Base-by-base conservation (phyloP, 2,113 vertebrate species). In the Megaceryle torquata region DNA sequence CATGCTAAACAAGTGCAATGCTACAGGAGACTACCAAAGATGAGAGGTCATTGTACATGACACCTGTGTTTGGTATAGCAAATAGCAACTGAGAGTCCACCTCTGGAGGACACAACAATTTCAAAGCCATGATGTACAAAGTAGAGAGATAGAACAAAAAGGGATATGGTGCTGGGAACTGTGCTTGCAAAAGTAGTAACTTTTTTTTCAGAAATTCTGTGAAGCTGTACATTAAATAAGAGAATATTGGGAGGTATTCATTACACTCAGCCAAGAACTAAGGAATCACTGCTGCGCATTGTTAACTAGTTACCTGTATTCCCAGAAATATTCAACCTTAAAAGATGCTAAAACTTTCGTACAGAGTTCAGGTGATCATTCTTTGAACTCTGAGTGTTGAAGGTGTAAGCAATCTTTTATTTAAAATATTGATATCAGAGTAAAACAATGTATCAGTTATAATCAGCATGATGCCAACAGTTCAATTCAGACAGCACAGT, bases 41-140 rank as follows among this genome's bases (percentile, higher is more conserved):
- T 28, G 24, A 14, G 0, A 51, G 39, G 28, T 1, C 15, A 43
- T 6, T 63, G 43, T 10, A 76, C 16, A 11, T 1, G 1, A n/a
- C 8, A 60, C 6, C 29, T 22, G 10, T 2, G 25, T 28, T 39
- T 64, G 31, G 3, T 39, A 4, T 10, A 69, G 61, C 14, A 37
- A 50, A 37, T 1, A 50, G 29, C 17, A 60, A 46, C 13, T 13
- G 13, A 67, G 33, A 1, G 28, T 28, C 35, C 39, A 16, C 16
- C 56, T 39, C 35, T 29, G 28, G 18, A 67, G 29, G 15, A 74
- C 35, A 28, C 0, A 4, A 37, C 14, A 2, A 8, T 21, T 82
- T 50, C 48, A 51, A 59, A 79, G 41, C 15, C 68, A 24, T 7
- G 29, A 16, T 1, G 46, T 0, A 0, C 1, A 1, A 71, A 54